Base-by-base conservation (phyloP, 1,140 invertebrate genomes). In the Campoletis sonorensis region DNA sequence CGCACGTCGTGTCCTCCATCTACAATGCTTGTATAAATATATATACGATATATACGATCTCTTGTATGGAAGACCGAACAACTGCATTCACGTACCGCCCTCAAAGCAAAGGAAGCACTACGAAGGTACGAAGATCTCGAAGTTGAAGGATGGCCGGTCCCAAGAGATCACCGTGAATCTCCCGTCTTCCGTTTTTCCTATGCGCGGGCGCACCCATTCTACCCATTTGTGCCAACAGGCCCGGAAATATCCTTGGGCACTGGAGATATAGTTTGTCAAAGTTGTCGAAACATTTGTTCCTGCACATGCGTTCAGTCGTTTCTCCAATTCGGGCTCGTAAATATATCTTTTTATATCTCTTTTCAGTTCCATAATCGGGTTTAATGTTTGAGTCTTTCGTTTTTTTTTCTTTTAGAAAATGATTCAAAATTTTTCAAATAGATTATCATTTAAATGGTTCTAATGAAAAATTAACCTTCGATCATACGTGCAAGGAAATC, bases 61-160 rank as follows among this genome's bases (percentile, higher is more conserved):
- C 54, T 77, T 61, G 18, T 27, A 61, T 16, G 15, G 21, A 51
- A 15, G 73, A 61, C 49, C 76, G 16, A 78, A 64, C 30, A 37
- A 78, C 76, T 78, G 58, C 51, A 76, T 40, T 26, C n/a, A 81
- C 13, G 37, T 37, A 51, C 64, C 45, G 75, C 64, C 45, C 8
- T 79, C 33, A 23, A 16, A 40, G 51, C 61, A 51, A 54, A 27
- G 54, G 72, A 54, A 78, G 37, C 58, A 58, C 73, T 49, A 68
- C 67, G 75, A 21, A 40, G 30, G 51, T 23, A 49, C 51, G 70
- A 64, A 73, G 61, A 70, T 84, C 85, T 84, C 84, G 83, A 85
- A 85, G 72, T 86, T 86, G 84, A 86, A 80, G 80, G 84, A 86
- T 85, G 82, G 80, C 82, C 54, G 58, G 76, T 84, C 86, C 83